Percentiles rank a stretch among this genome's conserved stretches.
phyloP scores from a whole-genome alignment of 2,113 vertebrate species.

The Sylvilagus bachmani region DNA sequence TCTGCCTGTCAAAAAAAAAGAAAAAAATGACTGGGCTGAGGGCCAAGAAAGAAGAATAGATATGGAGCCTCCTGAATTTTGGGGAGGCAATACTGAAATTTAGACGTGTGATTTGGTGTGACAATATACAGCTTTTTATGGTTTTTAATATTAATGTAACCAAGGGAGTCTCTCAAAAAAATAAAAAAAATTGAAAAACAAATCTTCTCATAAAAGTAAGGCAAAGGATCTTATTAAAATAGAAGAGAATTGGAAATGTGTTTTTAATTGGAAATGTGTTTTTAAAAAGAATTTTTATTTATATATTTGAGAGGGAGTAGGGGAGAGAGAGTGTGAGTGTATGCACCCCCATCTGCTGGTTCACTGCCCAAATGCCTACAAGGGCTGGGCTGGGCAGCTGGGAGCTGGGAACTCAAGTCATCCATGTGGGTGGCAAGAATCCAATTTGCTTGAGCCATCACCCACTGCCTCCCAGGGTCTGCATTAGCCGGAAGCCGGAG shows the following conservation, averaged over 20 bases:
- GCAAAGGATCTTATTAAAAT: slow-evolving; percentile 19
- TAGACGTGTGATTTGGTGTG: neutral
- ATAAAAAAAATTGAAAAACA: neutral
- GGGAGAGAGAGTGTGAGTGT: no score
- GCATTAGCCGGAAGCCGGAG: no score
- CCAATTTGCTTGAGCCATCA: no score
- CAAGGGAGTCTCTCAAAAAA: slow-evolving; percentile 2
- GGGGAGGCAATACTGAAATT: neutral
- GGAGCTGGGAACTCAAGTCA: no score
- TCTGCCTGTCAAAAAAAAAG: no score
- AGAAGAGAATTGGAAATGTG: neutral
- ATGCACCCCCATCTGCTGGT: no score
- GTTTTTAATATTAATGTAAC: no score
- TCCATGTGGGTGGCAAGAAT: no score
- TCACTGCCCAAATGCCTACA: no score
- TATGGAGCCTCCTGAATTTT: neutral
- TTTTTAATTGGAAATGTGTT: neutral
- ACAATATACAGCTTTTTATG: neutral
- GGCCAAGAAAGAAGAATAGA: neutral
- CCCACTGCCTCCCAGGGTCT: no score
- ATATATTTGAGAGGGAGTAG: no score
- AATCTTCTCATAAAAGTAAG: slow-evolving; percentile 17
- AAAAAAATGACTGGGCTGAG: neutral
- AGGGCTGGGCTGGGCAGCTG: no score
- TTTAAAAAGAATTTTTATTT: neutral